A percentile compares a stretch with the other conserved stretches of the same genome.
These are phyloP conservation scores for Ptychadena robeensis DNA, from an alignment of 2,797 vertebrate species.

Conservation along the genomic window DNA sequence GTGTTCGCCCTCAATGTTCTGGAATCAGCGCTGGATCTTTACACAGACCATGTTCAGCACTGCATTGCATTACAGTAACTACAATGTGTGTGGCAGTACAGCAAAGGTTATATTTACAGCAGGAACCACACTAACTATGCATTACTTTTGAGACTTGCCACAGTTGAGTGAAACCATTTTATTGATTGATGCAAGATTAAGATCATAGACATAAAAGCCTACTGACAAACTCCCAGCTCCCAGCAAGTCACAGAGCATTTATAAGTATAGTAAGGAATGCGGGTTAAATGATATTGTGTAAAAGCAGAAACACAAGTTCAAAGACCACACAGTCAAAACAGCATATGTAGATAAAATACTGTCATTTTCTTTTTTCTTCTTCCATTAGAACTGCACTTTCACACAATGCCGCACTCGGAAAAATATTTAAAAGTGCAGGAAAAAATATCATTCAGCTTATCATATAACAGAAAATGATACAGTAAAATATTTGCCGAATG, in stretches of 20 bases:
- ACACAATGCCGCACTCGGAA: neutral
- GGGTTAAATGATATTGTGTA: slow-evolving; percentile 56
- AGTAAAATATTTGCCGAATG: slow-evolving; percentile 7
- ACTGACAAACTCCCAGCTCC: slow-evolving; percentile 56
- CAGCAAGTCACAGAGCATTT: slow-evolving; percentile 51
- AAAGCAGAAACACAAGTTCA: slow-evolving; percentile 58
- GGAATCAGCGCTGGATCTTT: neutral
- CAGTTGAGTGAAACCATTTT: slow-evolving; percentile 57
- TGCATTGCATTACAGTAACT: slow-evolving; percentile 35
- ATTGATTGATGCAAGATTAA: slow-evolving; percentile 60
- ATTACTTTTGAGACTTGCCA: slow-evolving; percentile 57
- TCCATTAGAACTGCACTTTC: slow-evolving; percentile 4
- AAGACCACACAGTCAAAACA: slow-evolving; percentile 61
- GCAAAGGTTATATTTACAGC: slow-evolving; percentile 56
- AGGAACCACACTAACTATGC: slow-evolving; percentile 53
- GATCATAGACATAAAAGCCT: slow-evolving; percentile 60
- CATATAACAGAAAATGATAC: neutral
- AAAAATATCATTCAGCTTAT: neutral
- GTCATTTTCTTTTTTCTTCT: slow-evolving; percentile 27
- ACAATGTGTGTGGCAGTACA: slow-evolving; percentile 51
- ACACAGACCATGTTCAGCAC: neutral
- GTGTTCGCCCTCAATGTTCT: slow-evolving; percentile 1
- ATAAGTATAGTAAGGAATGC: slow-evolving; percentile 50
- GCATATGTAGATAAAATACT: slow-evolving; percentile 49
- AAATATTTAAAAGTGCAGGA: slow-evolving; percentile 1